phyloP scores from a whole-genome alignment of 64 coral and sea anemone genomes.

The Acropora yongei region DNA sequence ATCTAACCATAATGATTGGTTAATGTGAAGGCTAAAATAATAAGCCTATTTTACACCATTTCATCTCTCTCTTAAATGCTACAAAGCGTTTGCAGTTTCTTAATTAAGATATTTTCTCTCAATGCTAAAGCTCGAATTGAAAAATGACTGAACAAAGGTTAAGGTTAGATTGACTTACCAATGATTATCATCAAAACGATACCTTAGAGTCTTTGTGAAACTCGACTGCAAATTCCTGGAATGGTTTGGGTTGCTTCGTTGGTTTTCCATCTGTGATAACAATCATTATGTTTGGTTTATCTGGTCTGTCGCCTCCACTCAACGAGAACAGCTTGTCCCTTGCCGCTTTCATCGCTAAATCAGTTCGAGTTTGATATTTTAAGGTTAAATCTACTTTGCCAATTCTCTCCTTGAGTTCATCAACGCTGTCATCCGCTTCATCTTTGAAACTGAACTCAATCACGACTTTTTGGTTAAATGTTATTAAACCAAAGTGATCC shows the following conservation, averaged over 20 bases:
- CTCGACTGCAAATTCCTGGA: not conserved
- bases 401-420: not conserved
- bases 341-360: slow-evolving; percentile 25
- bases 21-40: too few relatives aligned
- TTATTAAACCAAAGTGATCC: slow-evolving; percentile 30
- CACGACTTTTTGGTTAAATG: not conserved
- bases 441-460: not conserved
- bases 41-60: too few relatives aligned
- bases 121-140: too few relatives aligned
- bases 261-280: slow-evolving; percentile 23
- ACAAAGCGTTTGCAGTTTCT: too few relatives aligned
- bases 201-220: not conserved
- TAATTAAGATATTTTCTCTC: too few relatives aligned
- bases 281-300: slow-evolving; percentile 31
- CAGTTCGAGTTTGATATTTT: slow-evolving; percentile 1
- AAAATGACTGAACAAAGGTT: too few relatives aligned
- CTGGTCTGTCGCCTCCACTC: slow-evolving; percentile 17
- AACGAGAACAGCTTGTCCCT: slow-evolving; percentile 14
- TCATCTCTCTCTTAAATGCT: too few relatives aligned
- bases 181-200: not conserved
- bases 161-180: too few relatives aligned
- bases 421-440: not conserved
- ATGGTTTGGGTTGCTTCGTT: not conserved
- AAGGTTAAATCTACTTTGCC: not conserved
- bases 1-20: too few relatives aligned